Conservation (phyloP, 2,888 invertebrate species). For the Drosophila pullipes region DNA sequence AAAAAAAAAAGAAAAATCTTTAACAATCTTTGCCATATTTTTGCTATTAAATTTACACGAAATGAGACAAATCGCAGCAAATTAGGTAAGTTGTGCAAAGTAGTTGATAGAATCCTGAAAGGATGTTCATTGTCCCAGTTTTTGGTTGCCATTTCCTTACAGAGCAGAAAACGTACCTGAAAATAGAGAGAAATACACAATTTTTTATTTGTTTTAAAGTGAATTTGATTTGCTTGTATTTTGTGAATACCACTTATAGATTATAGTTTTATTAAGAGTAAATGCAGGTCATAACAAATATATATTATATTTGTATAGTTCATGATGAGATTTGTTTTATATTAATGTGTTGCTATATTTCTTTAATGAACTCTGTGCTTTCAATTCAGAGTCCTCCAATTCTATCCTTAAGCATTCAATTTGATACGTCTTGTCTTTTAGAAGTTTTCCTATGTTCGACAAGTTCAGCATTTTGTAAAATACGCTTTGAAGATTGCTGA, state of each 20-base stretch:
- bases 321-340: neutral
- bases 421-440: no score
- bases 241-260: conserved; percentile 1
- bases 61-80: conserved; percentile 40
- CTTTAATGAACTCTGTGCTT: neutral
- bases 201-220: conserved; percentile 26
- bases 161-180: conserved; percentile 33
- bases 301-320: neutral
- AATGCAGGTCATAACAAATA: neutral
- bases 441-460: no score
- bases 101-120: conserved; percentile 62
- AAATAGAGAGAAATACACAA: conserved; percentile 27
- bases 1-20: conserved; percentile 5
- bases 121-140: conserved; percentile 30
- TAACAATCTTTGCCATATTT: conserved; percentile 17
- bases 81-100: conserved; percentile 66
- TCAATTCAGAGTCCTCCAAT: neutral
- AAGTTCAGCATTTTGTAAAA: no score
- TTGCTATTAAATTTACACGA: conserved; percentile 15
- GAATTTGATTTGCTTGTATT: conserved; percentile 23
- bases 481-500: no score
- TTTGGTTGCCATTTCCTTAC: neutral
- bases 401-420: neutral
- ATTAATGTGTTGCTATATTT: neutral
- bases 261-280: neutral